Evolutionary conservation across 2,113 vertebrate genomes (phyloP).

Genomic region (Monarcha castaneiventris): DNA sequence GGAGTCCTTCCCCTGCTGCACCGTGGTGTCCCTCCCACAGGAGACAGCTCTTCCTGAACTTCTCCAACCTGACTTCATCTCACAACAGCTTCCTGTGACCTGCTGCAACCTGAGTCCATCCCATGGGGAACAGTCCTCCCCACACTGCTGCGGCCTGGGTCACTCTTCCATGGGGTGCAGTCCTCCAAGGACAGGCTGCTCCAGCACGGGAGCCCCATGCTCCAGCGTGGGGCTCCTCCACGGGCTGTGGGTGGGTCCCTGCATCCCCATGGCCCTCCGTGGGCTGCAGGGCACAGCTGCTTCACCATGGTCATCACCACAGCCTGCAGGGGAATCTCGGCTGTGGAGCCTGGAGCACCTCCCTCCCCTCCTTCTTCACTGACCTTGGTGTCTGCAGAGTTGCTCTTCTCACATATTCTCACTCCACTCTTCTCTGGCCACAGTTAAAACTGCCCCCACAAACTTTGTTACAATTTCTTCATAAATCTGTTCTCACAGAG

Average conservation of each 20-base stretch:
- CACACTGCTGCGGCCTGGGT: neutral
- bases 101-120: neutral
- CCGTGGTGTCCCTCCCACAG: accelerated
- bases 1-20: neutral
- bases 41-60: neutral
- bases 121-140: neutral
- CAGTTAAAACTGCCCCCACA: neutral
- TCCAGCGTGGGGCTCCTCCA: neutral
- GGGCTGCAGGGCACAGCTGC: neutral
- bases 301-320: neutral
- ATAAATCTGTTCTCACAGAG: neutral
- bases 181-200: neutral
- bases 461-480: neutral
- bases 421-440: neutral
- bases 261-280: neutral
- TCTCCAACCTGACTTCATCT: neutral
- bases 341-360: neutral
- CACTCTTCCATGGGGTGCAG: neutral
- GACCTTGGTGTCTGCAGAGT: neutral
- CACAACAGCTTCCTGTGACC: neutral
- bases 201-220: neutral
- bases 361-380: neutral
- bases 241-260: neutral
- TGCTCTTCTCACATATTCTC: neutral
- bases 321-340: neutral